Evolutionary conservation across 2,888 invertebrate genomes (phyloP).

Genomic region (Tetanocera ferruginea): DNA sequence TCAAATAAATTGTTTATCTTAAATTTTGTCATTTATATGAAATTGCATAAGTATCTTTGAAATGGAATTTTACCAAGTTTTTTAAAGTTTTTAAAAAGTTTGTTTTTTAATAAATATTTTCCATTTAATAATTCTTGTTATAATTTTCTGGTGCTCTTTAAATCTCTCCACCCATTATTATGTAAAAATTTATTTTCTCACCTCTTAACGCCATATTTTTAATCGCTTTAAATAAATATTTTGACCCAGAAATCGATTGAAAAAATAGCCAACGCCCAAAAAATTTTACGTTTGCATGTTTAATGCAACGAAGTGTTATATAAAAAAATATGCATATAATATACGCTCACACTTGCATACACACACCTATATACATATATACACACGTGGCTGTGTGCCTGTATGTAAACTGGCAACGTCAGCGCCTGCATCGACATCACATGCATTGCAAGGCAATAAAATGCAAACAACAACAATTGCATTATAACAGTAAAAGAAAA

Average conservation of each 20-base stretch:
- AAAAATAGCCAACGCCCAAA: constrained; percentile 37
- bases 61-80: no score
- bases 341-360: not conserved
- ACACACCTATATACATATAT: not conserved
- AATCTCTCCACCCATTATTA: no score
- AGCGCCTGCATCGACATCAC: not conserved
- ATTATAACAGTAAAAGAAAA: not conserved
- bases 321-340: not conserved
- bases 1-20: no score
- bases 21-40: no score
- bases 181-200: no score
- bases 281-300: constrained; percentile 18
- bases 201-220: no score
- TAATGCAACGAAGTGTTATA: constrained; percentile 20
- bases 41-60: no score
- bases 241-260: constrained; percentile 38
- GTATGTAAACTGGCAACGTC: not conserved
- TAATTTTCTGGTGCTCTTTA: no score
- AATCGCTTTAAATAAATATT: constrained; percentile 21
- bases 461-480: constrained; percentile 1
- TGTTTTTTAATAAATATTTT: no score
- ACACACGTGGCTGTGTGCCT: not conserved
- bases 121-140: no score
- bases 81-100: no score
- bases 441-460: not conserved